phyloP scores from a whole-genome alignment of 1,140 invertebrate genomes.

The Reticulitermes speratus region DNA sequence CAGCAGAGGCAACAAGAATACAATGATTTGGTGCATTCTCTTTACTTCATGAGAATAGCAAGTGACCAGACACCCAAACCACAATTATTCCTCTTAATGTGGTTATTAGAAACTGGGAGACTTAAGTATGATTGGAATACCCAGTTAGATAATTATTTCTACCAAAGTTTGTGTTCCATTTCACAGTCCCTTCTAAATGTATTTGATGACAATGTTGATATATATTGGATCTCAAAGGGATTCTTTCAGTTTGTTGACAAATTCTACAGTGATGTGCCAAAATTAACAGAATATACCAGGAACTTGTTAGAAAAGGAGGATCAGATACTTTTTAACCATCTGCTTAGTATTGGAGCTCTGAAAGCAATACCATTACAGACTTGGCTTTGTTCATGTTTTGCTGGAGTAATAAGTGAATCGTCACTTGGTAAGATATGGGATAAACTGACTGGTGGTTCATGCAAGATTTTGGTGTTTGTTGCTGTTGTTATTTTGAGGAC shows the following conservation, averaged over 20 bases:
- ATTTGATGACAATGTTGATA: constrained; percentile 45
- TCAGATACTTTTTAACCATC: constrained; percentile 37
- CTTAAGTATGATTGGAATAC: constrained; percentile 59
- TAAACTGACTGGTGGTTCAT: constrained; percentile 80
- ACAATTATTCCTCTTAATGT: constrained; percentile 71
- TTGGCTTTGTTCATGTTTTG: constrained; percentile 81
- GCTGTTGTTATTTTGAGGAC: constrained; percentile 71
- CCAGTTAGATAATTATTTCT: constrained; percentile 21
- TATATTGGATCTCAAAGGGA: constrained; percentile 49
- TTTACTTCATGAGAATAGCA: constrained; percentile 63
- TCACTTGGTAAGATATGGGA: constrained; percentile 85
- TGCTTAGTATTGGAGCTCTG: constrained; percentile 21
- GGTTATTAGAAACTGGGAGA: constrained; percentile 66
- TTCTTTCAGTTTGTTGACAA: constrained; percentile 45
- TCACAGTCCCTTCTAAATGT: constrained; percentile 44
- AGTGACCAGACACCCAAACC: constrained; percentile 57
- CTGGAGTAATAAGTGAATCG: constrained; percentile 71
- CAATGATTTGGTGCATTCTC: constrained; percentile 68
- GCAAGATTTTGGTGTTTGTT: constrained; percentile 76
- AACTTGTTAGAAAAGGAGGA: constrained; percentile 43
- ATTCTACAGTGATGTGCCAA: constrained; percentile 38
- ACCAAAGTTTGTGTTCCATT: constrained; percentile 37
- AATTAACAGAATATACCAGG: constrained; percentile 39
- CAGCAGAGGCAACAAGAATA: constrained; percentile 70
- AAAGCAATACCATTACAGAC: constrained; percentile 27